Base-by-base conservation (phyloP, 2,888 invertebrate species). In the Mythimna impura region DNA sequence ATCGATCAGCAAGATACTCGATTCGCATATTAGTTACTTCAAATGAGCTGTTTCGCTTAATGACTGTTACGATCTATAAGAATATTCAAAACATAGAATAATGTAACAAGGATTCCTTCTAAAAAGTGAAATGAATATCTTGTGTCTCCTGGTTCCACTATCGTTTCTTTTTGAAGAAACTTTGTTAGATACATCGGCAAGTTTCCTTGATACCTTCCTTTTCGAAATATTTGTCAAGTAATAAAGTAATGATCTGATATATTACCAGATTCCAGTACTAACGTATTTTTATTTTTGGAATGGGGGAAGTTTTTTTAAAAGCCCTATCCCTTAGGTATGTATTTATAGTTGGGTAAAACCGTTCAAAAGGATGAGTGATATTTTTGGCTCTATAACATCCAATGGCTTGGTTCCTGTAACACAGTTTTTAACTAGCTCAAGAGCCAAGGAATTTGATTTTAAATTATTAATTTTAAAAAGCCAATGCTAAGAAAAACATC, bases 191-290 rank as follows among this genome's bases (percentile, higher is more conserved):
- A 73, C 55, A 66, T 20, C 12, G 55, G 57, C 50, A 20, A 57
- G 57, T 74, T 74, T 66, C 30, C 43, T 67, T 57, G 61, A 67
- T 36, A 66, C 36, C 10, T 73, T 78, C 36, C 17, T 79, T 78
- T 36, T 22, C 47, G 30, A 74, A 77, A 77, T 62, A 73, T 73
- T 65, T 79, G 57, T 73, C 73, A 34, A 79, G 25, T 66, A 77
- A 77, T 77, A 79, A 77, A 77, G 12, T 79, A 79, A 79, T 79
- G 61, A 80, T 77, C 77, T 77, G 77, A 77, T 77, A 77, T 79
- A 77, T 77, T 77, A 77, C 80, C 77, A 77, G 77, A 79, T 77
- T 77, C 74, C 74, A 67, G 34, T 74, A 77, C 1, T 7, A 47
- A 62, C 17, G 62, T 74, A 17, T 78, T 76, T 78, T 77, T 80